These are phyloP conservation scores for Choristoneura rosaceana DNA, from an alignment of 2,888 invertebrate genomes.

Conservation along the genomic window DNA sequence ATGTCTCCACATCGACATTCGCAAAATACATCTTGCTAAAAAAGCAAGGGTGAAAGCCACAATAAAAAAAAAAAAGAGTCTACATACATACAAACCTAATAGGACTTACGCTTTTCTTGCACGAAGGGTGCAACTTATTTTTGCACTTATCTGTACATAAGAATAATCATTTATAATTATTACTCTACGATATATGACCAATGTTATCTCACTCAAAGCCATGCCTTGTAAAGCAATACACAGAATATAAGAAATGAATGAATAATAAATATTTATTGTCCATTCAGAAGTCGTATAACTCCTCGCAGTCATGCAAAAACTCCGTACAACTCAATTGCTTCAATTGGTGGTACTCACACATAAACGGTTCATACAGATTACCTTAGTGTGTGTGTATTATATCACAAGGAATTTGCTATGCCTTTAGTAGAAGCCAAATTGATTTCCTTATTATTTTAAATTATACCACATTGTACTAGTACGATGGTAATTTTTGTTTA, in stretches of 20 bases:
- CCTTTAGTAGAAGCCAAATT: neutral
- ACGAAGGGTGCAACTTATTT: too few relatives aligned
- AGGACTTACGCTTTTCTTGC: too few relatives aligned
- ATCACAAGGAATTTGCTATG: neutral
- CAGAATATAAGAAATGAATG: neutral
- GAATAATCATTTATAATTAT: too few relatives aligned
- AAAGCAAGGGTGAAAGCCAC: too few relatives aligned
- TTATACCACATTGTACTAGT: neutral
- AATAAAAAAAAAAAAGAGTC: too few relatives aligned
- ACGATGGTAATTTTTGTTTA: neutral
- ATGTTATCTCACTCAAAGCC: neutral
- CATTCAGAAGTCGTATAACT: neutral
- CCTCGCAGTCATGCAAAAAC: neutral
- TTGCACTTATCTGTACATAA: too few relatives aligned
- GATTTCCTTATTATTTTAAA: conserved; percentile 12
- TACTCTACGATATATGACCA: neutral
- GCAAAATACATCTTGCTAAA: too few relatives aligned
- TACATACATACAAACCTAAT: too few relatives aligned
- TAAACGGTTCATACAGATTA: neutral
- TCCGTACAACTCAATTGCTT: neutral
- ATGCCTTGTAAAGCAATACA: neutral
- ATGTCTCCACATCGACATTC: too few relatives aligned
- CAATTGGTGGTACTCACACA: conserved; percentile 7
- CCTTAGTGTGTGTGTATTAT: neutral
- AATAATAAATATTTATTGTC: neutral